A percentile compares a stretch with the other conserved stretches of the same genome.
phyloP scores from a whole-genome alignment of 2,888 invertebrate species.

The Adelognathus sp. region DNA sequence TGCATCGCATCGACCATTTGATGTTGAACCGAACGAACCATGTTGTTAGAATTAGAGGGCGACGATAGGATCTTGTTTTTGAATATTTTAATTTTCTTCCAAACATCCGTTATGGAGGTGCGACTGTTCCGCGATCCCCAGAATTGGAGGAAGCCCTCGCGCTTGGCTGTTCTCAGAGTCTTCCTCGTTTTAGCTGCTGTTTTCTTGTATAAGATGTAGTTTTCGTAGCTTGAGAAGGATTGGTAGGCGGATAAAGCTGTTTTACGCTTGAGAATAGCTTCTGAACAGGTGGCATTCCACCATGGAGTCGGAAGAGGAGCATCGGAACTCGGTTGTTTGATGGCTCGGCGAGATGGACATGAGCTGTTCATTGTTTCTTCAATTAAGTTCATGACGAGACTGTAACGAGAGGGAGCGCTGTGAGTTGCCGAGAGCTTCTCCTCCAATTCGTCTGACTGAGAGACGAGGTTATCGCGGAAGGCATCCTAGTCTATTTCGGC shows the following conservation, averaged over 20 bases:
- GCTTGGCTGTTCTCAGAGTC: background rate
- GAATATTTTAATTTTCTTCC: background rate
- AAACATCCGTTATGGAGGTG: background rate
- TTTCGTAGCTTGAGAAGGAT: background rate
- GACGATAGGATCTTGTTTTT: constrained; percentile 1
- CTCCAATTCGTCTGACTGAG: background rate
- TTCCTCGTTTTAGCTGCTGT: background rate
- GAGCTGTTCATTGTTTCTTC: background rate
- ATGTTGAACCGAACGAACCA: background rate
- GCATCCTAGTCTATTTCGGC: background rate
- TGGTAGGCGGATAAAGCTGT: background rate
- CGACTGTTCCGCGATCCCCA: background rate
- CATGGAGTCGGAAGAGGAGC: background rate
- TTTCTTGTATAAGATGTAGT: background rate
- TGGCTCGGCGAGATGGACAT: background rate
- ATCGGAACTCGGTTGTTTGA: background rate
- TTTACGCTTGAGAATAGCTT: background rate
- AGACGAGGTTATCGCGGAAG: background rate
- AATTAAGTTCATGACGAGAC: background rate
- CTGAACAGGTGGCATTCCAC: background rate
- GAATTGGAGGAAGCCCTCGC: background rate
- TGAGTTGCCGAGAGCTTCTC: background rate
- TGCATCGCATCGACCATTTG: background rate
- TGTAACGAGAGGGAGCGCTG: background rate
- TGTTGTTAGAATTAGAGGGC: background rate